Base-by-base conservation (phyloP, 1,140 invertebrate genomes). In the Drosophila littoralis region DNA sequence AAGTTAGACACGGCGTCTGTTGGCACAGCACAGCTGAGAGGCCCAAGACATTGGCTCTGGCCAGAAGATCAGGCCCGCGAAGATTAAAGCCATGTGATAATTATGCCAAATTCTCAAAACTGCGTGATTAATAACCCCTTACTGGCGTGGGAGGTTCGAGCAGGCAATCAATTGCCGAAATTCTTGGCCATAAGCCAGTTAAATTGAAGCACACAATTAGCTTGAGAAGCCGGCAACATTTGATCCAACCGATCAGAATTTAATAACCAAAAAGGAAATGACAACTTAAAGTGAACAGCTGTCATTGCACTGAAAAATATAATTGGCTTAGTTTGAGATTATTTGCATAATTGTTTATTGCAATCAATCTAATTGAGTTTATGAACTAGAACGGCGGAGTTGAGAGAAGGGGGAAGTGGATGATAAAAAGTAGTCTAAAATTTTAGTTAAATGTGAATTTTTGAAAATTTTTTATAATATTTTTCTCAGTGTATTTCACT, bases 1-100 rank as follows among this genome's bases (percentile, higher is more conserved):
- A 12, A 33, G 55, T 64, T 57, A 72, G 75, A 81, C 79, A 50
- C 8, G 42, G 54, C 68, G 74, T 75, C 65, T 85, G 52, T 85
- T 84, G 69, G 77, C 77, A 78, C 78, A 86, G 77, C 52, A 52
- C 40, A 2, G 4, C 22, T 28, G 22, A 58, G 58, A 59, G 61
- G 59, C 58, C 33, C 61, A 51, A 51, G 46, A 10, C 28, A 51
- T 12, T 51, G 28, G 28, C 48, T 33, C 12, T 13, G 5, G 6
- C 10, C 28, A 73, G 68, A 63, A 81, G 55, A 45, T 45, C 55
- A 45, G 9, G 17, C n/a, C n/a, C 72, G 57, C 72, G 50, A 55
- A 50, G 48, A 65, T 65, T 33, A n/a, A 66, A 64, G 9, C 28
- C 70, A 74, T 51, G 70, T 50, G 77, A 65, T 84, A 74, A 70